Percentiles rank a stretch among this genome's conserved stretches.
phyloP scores from a whole-genome alignment of 2,113 vertebrate genomes.

The Otolemur garnettii region DNA sequence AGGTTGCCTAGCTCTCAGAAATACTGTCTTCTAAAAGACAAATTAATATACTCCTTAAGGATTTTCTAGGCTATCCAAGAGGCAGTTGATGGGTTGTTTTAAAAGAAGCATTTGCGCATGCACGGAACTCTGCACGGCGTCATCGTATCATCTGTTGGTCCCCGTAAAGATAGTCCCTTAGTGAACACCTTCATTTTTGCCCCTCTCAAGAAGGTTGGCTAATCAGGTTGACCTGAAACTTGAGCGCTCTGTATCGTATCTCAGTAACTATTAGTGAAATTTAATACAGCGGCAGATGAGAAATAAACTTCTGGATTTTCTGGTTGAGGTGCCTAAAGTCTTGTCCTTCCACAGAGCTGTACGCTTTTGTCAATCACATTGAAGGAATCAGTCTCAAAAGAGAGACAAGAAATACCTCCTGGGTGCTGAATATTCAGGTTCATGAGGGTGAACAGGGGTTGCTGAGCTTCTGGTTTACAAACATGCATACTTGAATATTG shows the following conservation, averaged over 20 bases:
- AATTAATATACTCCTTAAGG: background rate
- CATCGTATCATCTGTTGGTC: background rate
- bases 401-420: background rate
- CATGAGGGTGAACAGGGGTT: background rate
- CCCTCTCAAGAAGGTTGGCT: background rate
- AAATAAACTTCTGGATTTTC: background rate
- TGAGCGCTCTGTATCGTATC: background rate
- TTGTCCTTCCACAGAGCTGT: background rate
- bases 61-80: background rate
- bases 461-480: background rate
- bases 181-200: background rate
- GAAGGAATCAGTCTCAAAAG: background rate
- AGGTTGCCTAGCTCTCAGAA: background rate
- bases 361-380: background rate
- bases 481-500: background rate
- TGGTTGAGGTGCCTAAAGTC: background rate
- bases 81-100: background rate
- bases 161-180: background rate
- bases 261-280: background rate
- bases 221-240: background rate
- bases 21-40: slow-evolving; percentile 1
- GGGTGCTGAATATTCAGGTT: background rate
- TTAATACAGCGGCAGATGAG: background rate
- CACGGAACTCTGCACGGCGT: background rate
- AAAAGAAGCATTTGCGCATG: background rate